Conservation (phyloP, 2,888 invertebrate species). For the Xylocampa areola region DNA sequence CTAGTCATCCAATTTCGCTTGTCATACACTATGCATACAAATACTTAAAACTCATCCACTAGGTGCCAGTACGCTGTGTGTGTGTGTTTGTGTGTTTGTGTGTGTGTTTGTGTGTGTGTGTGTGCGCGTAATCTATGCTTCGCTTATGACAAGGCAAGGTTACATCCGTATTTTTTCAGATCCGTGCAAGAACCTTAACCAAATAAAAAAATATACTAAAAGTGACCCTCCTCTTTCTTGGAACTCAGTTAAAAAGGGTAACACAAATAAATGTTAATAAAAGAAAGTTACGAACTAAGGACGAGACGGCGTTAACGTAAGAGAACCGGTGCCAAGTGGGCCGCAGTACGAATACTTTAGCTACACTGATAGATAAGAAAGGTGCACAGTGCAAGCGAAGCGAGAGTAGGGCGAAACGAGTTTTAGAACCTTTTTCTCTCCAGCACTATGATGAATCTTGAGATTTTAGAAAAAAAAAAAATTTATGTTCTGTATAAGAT, state of each 20-base stretch:
- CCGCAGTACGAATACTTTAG: constrained; percentile 16
- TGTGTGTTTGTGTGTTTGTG: no score
- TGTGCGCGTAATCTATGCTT: no score
- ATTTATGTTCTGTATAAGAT: not conserved
- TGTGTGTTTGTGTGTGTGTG: no score
- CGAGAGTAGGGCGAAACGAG: not conserved
- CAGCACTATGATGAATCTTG: not conserved
- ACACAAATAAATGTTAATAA: constrained; percentile 17
- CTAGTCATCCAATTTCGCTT: no score
- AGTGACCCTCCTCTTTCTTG: no score
- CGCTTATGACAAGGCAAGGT: no score
- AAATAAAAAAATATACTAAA: no score
- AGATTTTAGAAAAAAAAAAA: not conserved
- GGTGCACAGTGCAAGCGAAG: constrained; percentile 1
- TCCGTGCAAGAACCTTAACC: not conserved
- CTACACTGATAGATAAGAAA: constrained; percentile 26
- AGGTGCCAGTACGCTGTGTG: no score
- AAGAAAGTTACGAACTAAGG: constrained; percentile 43
- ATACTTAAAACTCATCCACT: no score
- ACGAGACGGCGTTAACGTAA: constrained; percentile 31
- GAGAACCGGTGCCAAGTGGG: constrained; percentile 53
- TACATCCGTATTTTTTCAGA: no score
- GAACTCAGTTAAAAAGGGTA: constrained; percentile 1
- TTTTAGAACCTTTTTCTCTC: constrained; percentile 2
- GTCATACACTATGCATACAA: no score